Conservation (phyloP, 2,888 invertebrate species). For the Sesamia inferens region DNA sequence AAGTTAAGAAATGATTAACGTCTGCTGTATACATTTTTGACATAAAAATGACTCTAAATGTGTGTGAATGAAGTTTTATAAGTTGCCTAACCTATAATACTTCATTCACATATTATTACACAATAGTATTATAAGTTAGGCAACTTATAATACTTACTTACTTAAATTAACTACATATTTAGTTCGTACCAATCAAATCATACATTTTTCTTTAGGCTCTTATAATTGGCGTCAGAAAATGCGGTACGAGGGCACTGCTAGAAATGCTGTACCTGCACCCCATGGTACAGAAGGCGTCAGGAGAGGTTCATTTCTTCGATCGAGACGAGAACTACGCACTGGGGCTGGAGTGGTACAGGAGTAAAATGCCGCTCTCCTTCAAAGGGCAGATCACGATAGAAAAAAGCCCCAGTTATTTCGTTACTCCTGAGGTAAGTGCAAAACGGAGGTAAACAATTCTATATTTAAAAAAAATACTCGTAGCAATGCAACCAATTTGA, state of each 20-base stretch:
- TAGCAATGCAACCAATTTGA: neutral
- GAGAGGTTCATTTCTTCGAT: constrained; percentile 99
- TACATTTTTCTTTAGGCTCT: constrained; percentile 90
- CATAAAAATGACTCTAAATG: too few species aligned
- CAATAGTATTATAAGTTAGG: too few species aligned
- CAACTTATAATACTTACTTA: too few species aligned
- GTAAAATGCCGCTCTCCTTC: constrained; percentile 98
- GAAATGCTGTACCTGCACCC: constrained; percentile 99
- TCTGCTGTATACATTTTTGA: neutral
- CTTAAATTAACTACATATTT: neutral
- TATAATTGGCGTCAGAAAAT: constrained; percentile 98
- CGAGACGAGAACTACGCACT: constrained; percentile 97
- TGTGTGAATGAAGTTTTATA: too few species aligned
- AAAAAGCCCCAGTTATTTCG: constrained; percentile 99
- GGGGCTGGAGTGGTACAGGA: constrained; percentile 98
- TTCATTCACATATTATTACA: too few species aligned
- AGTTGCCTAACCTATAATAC: too few species aligned
- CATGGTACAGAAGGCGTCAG: constrained; percentile 97
- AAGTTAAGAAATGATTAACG: neutral
- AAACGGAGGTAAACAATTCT: too few species aligned
- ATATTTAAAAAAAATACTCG: neutral
- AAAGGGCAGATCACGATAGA: constrained; percentile 98
- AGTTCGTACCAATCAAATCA: neutral
- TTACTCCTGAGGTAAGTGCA: constrained; percentile 95
- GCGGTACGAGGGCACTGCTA: constrained; percentile 98